Evolutionary conservation across 2,797 vertebrate species (phyloP), one percentile per base, ranked within the genome.

Genomic region (Carduelis carduelis): DNA sequence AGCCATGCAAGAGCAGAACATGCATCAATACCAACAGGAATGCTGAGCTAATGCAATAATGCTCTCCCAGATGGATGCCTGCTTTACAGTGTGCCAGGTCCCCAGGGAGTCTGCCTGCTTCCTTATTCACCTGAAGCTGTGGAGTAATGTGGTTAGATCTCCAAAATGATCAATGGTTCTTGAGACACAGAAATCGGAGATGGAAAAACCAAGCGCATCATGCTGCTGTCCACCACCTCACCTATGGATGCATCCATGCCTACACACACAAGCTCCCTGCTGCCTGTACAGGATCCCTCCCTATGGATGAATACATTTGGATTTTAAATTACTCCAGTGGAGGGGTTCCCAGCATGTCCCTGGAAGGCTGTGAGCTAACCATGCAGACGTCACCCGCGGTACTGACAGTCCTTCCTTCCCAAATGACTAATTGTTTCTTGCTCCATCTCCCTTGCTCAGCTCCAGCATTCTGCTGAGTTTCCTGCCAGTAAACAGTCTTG

Each of bases 81-180:
- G 74, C 84, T 68, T 57, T 28, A 24, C 34, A 50, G 22, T 24
- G 46, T 85, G 75, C 60, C 87, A 53, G 47, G 63, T 82, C 83
- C 85, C 74, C 24, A 23, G 77, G n/a, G 80, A 90, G 14, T 1
- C 1, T 1, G 32, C 74, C 68, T 79, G 80, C 74, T 43, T 84
- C 57, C 77, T 90, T 68, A 43, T 82, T 60, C 94, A 91, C 94
- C 87, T 88, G 75, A 26, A 90, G 84, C 86, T 57, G 75, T 41
- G 44, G 27, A 64, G 77, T 86, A 89, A 94, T 32, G 63, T 7
- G n/a, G 72, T 91, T 87, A 93, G 41, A 44, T 83, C 55, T 76
- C 87, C 65, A 28, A 89, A 88, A 47, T 15, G 66, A 89, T 20
- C 1, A 0, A 83, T 20, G 52, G 37, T 28, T 17, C 6, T 0